phyloP scores from a whole-genome alignment of 2,797 vertebrate genomes.

The Aplochiton taeniatus region DNA sequence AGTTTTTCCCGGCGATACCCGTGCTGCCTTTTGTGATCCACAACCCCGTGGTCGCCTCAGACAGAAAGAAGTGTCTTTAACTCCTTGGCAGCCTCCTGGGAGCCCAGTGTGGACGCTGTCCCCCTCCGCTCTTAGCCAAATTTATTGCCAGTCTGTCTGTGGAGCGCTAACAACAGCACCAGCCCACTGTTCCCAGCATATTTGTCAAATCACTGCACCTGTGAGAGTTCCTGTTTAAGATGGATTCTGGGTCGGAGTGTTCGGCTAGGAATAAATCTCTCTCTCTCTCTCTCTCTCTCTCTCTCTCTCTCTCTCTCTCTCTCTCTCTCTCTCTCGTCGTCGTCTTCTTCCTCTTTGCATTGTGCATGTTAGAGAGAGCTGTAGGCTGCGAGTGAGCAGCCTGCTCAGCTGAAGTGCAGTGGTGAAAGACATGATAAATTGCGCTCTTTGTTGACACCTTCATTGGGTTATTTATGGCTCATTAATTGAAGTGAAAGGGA shows the following conservation, averaged over 20 bases:
- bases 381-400: slow-evolving; percentile 80
- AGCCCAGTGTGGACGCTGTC: slow-evolving; percentile 75
- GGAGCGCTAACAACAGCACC: slow-evolving; percentile 83
- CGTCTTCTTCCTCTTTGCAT: slow-evolving; percentile 44
- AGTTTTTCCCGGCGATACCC: slow-evolving; percentile 45
- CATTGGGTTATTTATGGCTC: slow-evolving; percentile 99
- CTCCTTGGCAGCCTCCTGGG: slow-evolving; percentile 70
- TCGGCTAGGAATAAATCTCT: slow-evolving; percentile 89
- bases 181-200: slow-evolving; percentile 81
- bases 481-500: slow-evolving; percentile 96
- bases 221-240: slow-evolving; percentile 88
- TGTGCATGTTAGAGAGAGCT: slow-evolving; percentile 71
- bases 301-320: slow-evolving; percentile 64
- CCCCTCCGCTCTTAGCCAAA: slow-evolving; percentile 87
- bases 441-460: slow-evolving; percentile 96
- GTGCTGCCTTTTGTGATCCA: slow-evolving; percentile 70
- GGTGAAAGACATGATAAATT: slow-evolving; percentile 96
- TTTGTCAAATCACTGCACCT: slow-evolving; percentile 94
- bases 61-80: slow-evolving; percentile 78
- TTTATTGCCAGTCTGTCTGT: slow-evolving; percentile 87
- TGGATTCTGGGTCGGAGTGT: slow-evolving; percentile 83
- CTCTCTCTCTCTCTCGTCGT: slow-evolving; percentile 14
- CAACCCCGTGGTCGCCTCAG: slow-evolving; percentile 64
- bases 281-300: slow-evolving; percentile 14
- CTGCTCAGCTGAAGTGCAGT: slow-evolving; percentile 77